Percentiles rank a stretch among this genome's conserved stretches.
These are phyloP conservation scores for Neopelma chrysocephalum DNA, from an alignment of 2,797 vertebrate species.

Conservation along the genomic window DNA sequence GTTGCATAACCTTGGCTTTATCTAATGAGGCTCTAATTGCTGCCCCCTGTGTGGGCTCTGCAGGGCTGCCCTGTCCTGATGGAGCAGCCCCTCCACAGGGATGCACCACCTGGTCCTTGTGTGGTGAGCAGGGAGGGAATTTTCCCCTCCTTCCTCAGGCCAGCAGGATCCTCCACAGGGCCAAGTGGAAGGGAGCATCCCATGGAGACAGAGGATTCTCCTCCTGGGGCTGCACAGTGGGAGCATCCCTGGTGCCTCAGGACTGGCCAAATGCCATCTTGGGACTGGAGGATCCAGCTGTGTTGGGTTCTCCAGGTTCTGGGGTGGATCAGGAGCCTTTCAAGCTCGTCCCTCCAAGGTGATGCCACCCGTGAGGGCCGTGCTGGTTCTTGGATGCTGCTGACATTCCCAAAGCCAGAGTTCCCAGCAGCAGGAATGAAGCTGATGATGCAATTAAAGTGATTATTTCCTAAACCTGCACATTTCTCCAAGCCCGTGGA, in stretches of 20 bases:
- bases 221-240: neutral
- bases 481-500: neutral
- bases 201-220: accelerated
- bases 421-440: neutral
- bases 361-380: neutral
- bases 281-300: accelerated
- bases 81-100: neutral
- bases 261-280: accelerated
- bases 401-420: neutral
- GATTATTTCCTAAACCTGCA: neutral
- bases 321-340: neutral
- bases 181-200: accelerated
- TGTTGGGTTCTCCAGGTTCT: neutral
- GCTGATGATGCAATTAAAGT: neutral
- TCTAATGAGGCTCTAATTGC: neutral
- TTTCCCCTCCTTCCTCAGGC: neutral
- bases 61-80: neutral
- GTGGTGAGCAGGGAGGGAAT: accelerated
- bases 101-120: accelerated
- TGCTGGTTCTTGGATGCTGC: neutral
- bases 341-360: neutral
- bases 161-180: accelerated
- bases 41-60: neutral
- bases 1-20: neutral
- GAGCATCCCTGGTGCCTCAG: accelerated